Evolutionary conservation across 2,888 invertebrate species (phyloP), one percentile per base, ranked within the genome.

Genomic region (Rapana venosa): DNA sequence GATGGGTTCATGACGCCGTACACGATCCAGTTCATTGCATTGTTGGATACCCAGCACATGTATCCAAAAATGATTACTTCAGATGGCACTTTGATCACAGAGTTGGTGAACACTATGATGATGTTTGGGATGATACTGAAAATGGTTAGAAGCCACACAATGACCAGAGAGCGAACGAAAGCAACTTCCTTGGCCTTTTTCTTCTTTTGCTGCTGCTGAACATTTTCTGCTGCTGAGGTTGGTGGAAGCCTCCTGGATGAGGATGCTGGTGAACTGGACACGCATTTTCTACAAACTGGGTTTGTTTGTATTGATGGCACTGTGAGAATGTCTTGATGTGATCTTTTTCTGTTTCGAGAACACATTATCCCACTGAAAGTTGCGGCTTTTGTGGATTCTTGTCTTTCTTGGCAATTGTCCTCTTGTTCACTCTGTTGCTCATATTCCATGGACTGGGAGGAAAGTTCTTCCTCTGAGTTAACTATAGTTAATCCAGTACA

Each of bases 1-100:
- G 85, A 77, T 6, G 32, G 85, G 83, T 91, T 91, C 91, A 91
- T 91, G 35, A 91, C 32, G 0, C 91, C 91, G 83, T 91, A 91
- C 47, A 91, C 86, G 70, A 91, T 87, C 88, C 86, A 91, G 87
- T 91, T 91, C 11, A 91, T 77, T 30, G 90, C 81, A 61, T 88
- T 88, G 90, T 90, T 91, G 58, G 87, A 58, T 36, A 88, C 88
- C 56, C 86, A 74, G 22, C 88, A 61, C 81, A 90, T 36, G 35
- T 74, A 20, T 30, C 70, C 58, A 6, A 85, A 58, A 15, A 91
- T 87, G 88, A 66, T 47, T 35, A 91, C 47, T 6, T 47, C 88
- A 8, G 86, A 36, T 36, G 91, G 66, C 32, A 90, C 79, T 13
- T 32, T 61, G 61, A 61, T 20, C 30, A 20, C 13, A 17, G 58